Conservation (phyloP, 2,888 invertebrate genomes). For the Tetragonula carbonaria region DNA sequence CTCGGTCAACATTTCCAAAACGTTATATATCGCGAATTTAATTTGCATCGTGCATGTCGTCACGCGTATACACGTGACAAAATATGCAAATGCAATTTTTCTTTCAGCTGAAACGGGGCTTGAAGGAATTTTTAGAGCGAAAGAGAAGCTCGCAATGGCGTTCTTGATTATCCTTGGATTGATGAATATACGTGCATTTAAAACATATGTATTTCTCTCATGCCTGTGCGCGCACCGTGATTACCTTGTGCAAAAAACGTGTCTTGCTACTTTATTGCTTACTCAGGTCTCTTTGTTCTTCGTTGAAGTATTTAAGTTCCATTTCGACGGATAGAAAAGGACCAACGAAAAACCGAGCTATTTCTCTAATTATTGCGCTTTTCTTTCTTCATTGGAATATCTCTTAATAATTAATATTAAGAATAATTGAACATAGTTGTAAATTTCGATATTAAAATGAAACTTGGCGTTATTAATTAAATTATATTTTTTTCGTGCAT, state of each 20-base stretch:
- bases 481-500: not conserved
- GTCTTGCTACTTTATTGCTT: slow-evolving; percentile 25
- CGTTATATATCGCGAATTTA: not conserved
- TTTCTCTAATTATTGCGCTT: not conserved
- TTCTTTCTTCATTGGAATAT: not conserved
- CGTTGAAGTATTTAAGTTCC: not conserved
- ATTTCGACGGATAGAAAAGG: not conserved
- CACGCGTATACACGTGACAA: slow-evolving; percentile 5
- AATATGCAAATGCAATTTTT: slow-evolving; percentile 21
- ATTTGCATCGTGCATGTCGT: slow-evolving; percentile 5
- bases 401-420: not conserved
- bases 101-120: not conserved
- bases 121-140: slow-evolving; percentile 5
- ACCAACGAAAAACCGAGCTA: not conserved
- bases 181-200: slow-evolving; percentile 31
- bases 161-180: slow-evolving; percentile 29
- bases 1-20: not conserved
- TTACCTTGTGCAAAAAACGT: slow-evolving; percentile 31
- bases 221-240: slow-evolving; percentile 36
- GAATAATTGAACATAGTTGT: not conserved
- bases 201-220: slow-evolving; percentile 52
- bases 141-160: slow-evolving; percentile 2
- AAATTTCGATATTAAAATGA: not conserved
- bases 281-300: slow-evolving; percentile 21
- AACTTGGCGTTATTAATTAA: not conserved